Conservation (phyloP, 1,140 invertebrate species). For the Arion vulgaris region DNA sequence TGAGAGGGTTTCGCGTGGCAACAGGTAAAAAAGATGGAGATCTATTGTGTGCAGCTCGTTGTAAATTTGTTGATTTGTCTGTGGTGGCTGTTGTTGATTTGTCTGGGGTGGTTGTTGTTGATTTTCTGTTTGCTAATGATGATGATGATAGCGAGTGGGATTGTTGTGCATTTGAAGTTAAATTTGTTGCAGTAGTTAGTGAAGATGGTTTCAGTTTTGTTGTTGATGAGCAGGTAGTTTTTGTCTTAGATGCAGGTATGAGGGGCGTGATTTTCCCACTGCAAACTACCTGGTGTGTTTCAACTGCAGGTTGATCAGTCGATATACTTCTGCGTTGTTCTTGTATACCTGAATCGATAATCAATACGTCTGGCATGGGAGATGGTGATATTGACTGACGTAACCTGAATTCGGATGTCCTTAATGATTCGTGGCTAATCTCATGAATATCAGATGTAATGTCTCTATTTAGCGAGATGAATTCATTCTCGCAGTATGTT, state of each 20-base stretch:
- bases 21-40: constrained; percentile 1
- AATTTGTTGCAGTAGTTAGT: neutral
- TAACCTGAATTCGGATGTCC: neutral
- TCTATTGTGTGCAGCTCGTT: neutral
- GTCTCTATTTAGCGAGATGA: neutral
- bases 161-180: neutral
- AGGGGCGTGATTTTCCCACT: too few relatives aligned
- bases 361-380: neutral
- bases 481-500: neutral
- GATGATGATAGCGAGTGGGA: neutral
- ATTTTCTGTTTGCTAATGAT: too few relatives aligned
- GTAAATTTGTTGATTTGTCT: neutral
- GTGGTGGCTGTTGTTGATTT: neutral
- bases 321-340: neutral
- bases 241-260: too few relatives aligned
- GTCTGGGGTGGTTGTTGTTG: neutral
- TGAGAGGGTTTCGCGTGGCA: neutral
- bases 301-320: too few relatives aligned
- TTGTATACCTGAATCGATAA: too few relatives aligned
- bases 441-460: neutral
- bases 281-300: too few relatives aligned
- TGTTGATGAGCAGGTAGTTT: neutral
- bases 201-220: neutral
- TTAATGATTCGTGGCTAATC: neutral
- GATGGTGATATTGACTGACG: neutral